Evolutionary conservation across 2,113 vertebrate genomes (phyloP), one percentile per base, ranked within the genome.

Genomic region (Leucoraja erinaceus): DNA sequence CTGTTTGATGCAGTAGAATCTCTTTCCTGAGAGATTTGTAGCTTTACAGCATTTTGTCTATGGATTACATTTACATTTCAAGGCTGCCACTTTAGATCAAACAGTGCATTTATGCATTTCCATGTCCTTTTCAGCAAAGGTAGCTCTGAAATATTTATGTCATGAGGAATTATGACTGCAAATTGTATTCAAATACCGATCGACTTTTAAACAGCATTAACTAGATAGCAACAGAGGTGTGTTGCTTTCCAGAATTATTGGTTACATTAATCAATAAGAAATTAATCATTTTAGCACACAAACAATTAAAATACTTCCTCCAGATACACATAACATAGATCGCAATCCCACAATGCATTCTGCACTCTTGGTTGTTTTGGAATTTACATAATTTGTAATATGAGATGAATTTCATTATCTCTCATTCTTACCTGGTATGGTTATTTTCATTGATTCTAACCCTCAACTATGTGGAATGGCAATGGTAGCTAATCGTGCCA

Each of bases 21-120:
- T 54, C 22, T 25, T 28, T 20, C 68, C 90, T 91, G 90, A 91
- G 72, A 72, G 90, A 91, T 91, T 91, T 91, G 31, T 74, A 72
- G 68, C 66, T 54, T 91, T 91, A 54, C 90, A 72, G 90, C 66
- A 91, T 38, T 91, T 72, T 91, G 68, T 91, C 90, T 74, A 91
- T 18, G 20, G 33, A 91, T 91, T 91, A 91, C 66, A 91, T 91
- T 91, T 91, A 91, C 90, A 91, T 91, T 91, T 91, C 90, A 91
- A 91, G 90, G 90, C 90, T 91, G 18, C 88, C 68, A 91, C 31
- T 54, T 91, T 25, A 91, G 90, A 70, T 91, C 66, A 91, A 91
- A 28, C 33, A 54, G 31, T 14, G 20, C 16, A 28, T 91, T 91
- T 91, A 91, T 74, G 90, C 9, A 59, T 33, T 61, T 63, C 4